Evolutionary conservation across 2,797 vertebrate species (phyloP), one percentile per base, ranked within the genome.

Genomic region (Argya squamiceps): DNA sequence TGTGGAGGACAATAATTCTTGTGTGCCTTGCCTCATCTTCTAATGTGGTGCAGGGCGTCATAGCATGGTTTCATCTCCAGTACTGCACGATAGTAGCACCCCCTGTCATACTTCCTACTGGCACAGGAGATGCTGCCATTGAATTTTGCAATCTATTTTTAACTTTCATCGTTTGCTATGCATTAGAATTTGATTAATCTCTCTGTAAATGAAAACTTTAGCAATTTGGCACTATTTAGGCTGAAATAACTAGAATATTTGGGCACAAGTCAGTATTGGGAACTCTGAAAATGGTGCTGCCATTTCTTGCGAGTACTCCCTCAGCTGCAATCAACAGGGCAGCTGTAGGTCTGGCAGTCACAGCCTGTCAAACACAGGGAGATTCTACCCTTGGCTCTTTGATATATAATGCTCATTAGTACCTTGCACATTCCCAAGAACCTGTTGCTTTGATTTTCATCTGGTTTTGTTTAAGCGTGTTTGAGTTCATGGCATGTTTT

Each of bases 401-500:
- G 80, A 89, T 81, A 53, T 92, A 77, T 49, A 70, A 78, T 76
- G 39, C 52, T 93, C 74, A 87, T 94, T 92, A 84, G 36, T 43
- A 79, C 80, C 90, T 47, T 30, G 24, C 41, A 81, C 10, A 0
- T 83, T 69, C 65, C 56, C 32, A 50, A 81, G 63, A 94, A 90
- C 73, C 79, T 81, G 43, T 89, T 84, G 49, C 58, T 95, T 92
- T 93, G 60, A 70, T 93, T 95, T 95, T 92, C 77, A 79, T 88
- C 84, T 93, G 68, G 3, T 87, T 92, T 94, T 95, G 67, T 83
- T 95, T 89, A 83, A 83, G 74, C 15, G 3, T 81, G 17, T 83
- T 92, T 84, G 82, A 94, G 60, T 90, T 84, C 91, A 67, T 69
- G 58, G 82, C 70, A 78, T 83, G 74, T 95, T 96, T 94, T 91